Conservation (phyloP, 2,113 vertebrate species). For the Seriola dumerili region DNA sequence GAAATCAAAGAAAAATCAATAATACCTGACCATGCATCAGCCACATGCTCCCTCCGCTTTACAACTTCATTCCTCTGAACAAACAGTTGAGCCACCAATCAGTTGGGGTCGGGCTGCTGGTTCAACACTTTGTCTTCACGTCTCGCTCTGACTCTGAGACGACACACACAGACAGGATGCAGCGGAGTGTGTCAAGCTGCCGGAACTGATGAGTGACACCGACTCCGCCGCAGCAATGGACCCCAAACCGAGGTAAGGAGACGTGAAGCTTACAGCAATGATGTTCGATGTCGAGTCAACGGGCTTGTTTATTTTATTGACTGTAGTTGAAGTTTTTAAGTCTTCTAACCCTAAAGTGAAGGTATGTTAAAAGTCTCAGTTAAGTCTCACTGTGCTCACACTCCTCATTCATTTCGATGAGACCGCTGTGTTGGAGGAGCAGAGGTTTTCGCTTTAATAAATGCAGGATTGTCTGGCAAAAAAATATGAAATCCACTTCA, state of each 20-base stretch:
- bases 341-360: neutral
- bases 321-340: neutral
- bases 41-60: conserved; percentile 6
- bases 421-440: too few relatives aligned
- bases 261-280: neutral
- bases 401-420: neutral
- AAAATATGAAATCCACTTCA: neutral
- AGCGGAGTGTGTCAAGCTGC: neutral
- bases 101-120: neutral
- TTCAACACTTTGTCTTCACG: neutral
- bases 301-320: neutral
- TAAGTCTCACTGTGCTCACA: neutral
- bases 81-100: conserved; percentile 44
- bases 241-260: conserved; percentile 53
- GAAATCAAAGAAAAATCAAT: neutral
- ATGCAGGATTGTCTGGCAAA: neutral
- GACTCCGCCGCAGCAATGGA: conserved; percentile 39
- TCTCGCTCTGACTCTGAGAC: neutral
- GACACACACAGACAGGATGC: neutral
- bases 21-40: neutral
- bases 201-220: neutral
- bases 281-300: neutral
- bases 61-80: conserved; percentile 27
- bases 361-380: neutral
- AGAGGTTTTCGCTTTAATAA: too few relatives aligned